Evolutionary conservation across 2,797 vertebrate species (phyloP), one percentile per base, ranked within the genome.

Genomic region (Pterois miles): DNA sequence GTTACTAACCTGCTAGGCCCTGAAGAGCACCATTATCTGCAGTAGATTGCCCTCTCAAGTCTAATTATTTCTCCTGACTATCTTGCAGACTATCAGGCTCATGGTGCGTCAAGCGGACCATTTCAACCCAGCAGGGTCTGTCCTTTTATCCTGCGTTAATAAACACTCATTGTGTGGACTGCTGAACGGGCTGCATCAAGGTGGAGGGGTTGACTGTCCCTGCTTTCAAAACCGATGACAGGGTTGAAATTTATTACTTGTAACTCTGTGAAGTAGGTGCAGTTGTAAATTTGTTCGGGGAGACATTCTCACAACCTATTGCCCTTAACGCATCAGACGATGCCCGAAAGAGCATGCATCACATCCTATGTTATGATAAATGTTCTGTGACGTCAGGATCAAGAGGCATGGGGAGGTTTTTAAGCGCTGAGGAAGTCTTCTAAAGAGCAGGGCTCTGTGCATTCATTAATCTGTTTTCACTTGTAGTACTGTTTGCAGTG

Each of bases 1-100:
- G 62, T 38, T 71, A 43, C 76, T 76, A 69, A 50, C 46, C 78
- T 81, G 48, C 59, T n/a, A 48, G 14, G 34, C 60, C 85, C 72
- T 77, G 78, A 71, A 71, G 66, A 88, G 71, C 10, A 2, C 73
- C 65, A 86, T 91, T 82, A 91, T 86, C 81, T 71, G 31, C 57
- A 63, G 70, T 22, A 76, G 79, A 91, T 84, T 89, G 80, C 48
- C 76, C 86, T 87, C 86, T 88, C 80, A 89, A 78, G 84, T 76
- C 80, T 72, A 86, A 92, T 92, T 89, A 90, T 85, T 87, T 78
- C 77, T 77, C 52, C 4, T 0, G 36, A 71, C 74, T 74, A 81
- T 86, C 78, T 83, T 73, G 69, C 79, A 77, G 62, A 82, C 59
- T 78, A 79, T 78, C 54, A 31, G 67, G 53, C 70, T 84, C 73